These are phyloP conservation scores for Exephanes ischioxanthus DNA, from an alignment of 2,888 invertebrate species.

Conservation along the genomic window DNA sequence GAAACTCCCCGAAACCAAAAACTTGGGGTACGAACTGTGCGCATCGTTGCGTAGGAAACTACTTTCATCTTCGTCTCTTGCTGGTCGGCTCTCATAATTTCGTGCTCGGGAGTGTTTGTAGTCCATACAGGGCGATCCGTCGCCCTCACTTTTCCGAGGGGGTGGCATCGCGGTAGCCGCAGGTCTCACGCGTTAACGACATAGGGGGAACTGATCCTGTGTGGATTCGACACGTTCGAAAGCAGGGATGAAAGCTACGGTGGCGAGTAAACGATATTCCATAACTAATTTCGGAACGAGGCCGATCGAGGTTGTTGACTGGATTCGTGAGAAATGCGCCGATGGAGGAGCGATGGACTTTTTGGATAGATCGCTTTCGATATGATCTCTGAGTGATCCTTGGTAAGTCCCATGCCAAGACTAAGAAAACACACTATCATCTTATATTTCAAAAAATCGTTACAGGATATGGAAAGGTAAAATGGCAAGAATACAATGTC, in stretches of 20 bases:
- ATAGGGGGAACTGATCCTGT: conserved; percentile 23
- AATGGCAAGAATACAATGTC: conserved; percentile 22
- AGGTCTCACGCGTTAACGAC: conserved; percentile 58
- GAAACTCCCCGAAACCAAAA: conserved; percentile 56
- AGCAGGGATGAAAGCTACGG: neutral
- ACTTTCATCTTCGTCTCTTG: conserved; percentile 36
- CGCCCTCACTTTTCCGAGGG: conserved; percentile 10
- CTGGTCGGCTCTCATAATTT: conserved; percentile 12
- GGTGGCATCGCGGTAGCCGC: neutral
- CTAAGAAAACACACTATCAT: too few species aligned
- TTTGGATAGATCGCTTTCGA: neutral
- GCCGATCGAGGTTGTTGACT: neutral
- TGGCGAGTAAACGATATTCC: conserved; percentile 55
- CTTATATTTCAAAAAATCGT: too few species aligned
- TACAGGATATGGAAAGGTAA: neutral
- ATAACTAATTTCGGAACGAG: conserved; percentile 56
- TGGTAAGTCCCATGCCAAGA: too few species aligned
- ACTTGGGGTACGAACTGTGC: conserved; percentile 13
- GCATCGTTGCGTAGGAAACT: conserved; percentile 21
- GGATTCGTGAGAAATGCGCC: neutral
- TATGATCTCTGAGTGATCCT: too few species aligned
- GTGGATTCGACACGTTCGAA: conserved; percentile 67
- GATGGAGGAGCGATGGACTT: neutral
- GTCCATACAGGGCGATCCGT: conserved; percentile 11
- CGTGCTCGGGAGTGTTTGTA: conserved; percentile 1